These are phyloP conservation scores for Chionis minor DNA, from an alignment of 2,113 vertebrate species.

Conservation along the genomic window DNA sequence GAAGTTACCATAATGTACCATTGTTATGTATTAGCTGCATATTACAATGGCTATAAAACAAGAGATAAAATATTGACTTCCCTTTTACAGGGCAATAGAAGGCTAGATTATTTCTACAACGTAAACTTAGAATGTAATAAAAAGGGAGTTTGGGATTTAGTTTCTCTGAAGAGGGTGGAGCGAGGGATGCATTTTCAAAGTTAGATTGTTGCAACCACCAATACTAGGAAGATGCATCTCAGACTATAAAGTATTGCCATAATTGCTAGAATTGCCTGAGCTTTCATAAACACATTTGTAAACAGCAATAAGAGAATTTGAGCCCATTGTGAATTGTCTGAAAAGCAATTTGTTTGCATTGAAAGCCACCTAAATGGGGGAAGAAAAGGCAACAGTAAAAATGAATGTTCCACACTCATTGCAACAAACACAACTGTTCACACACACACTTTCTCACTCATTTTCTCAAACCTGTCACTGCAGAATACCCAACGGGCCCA, in stretches of 20 bases:
- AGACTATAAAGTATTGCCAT: slow-evolving; percentile 53
- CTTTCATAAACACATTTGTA: slow-evolving; percentile 73
- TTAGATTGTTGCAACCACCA: not conserved
- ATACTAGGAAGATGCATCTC: slow-evolving; percentile 57
- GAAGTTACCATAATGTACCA: slow-evolving; percentile 57
- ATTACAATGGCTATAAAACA: slow-evolving; percentile 53
- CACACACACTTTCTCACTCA: not conserved
- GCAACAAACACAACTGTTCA: slow-evolving; percentile 26
- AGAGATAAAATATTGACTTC: slow-evolving; percentile 62
- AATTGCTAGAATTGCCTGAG: slow-evolving; percentile 63
- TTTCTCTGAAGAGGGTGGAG: slow-evolving; percentile 30
- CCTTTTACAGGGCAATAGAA: slow-evolving; percentile 49
- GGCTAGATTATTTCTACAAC: slow-evolving; percentile 44
- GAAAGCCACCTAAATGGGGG: slow-evolving; percentile 26
- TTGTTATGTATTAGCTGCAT: slow-evolving; percentile 55
- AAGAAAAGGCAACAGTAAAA: slow-evolving; percentile 35
- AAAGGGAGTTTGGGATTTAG: slow-evolving; percentile 31
- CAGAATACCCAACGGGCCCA: not conserved
- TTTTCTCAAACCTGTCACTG: slow-evolving; percentile 29
- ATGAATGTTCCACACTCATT: slow-evolving; percentile 38
- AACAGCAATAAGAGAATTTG: slow-evolving; percentile 70
- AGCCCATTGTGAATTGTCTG: slow-evolving; percentile 53
- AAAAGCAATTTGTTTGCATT: slow-evolving; percentile 59
- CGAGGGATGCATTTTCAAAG: not conserved
- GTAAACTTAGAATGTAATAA: slow-evolving; percentile 48